Base-by-base conservation (phyloP, 1,140 invertebrate species). In the Oryctes rhinoceros region DNA sequence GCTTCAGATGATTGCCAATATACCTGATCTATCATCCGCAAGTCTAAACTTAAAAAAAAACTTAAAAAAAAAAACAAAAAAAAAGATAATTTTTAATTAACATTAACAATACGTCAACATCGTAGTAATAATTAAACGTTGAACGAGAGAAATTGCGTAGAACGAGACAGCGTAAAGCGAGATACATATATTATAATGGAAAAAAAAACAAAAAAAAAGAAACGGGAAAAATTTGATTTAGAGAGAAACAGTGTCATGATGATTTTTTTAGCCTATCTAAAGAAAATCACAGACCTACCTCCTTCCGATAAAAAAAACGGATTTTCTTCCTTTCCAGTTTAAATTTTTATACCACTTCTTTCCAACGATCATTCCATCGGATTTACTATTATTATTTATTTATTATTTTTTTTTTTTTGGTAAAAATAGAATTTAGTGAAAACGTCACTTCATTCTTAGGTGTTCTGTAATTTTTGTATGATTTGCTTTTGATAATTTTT, bases 1-100 rank as follows among this genome's bases (percentile, higher is more conserved):
- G 93, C 87, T 94, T 93, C 88, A 93, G 93, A 93, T 94, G 93
- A 94, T 94, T 93, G 84, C 89, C 90, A 84, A 87, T 90, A 65
- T 87, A 86, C 83, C 81, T 85, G 80, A 83, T 86, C 83, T 87
- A 87, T 83, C 85, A 86, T 83, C 85, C 86, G 84, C 85, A 87
- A 86, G 86, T 86, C 65, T 86, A 85, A 85, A 18, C 39, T 74
- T 30, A 74, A 74, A 74, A 74, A 37, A 37, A 74, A 37, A 44
- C n/a, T 15, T 44, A 76, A 76, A 44, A 76, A 76, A 44, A 20
- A 76, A 44, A 3, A 76, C 39, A 39, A 76, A 76, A 76, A 47
- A 24, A 76, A 48, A 47, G 6, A 76, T 15, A 76, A 39, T 76
- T 76, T 11, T 76, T 47, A 71, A 71, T 71, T 30, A 59, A 59